phyloP scores from a whole-genome alignment of 2,797 vertebrate species.

The Amblyopsis hoosieri region DNA sequence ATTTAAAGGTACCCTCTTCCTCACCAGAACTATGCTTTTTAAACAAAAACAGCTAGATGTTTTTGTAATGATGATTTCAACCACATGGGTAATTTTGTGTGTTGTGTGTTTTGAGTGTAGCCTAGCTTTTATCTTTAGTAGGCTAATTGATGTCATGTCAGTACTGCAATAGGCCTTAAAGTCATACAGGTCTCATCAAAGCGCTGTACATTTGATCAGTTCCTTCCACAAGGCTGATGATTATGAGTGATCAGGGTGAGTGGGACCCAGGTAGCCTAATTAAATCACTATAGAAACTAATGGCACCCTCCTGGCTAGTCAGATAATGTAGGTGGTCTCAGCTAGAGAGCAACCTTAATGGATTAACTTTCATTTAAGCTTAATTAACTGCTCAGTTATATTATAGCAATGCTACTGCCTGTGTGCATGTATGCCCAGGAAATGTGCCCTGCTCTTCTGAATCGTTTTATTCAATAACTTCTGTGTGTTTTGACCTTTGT shows the following conservation, averaged over 20 bases:
- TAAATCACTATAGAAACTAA: constrained; percentile 13
- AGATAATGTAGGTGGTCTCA: not conserved
- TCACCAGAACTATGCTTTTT: too few relatives aligned
- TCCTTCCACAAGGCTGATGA: not conserved
- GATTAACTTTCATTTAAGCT: not conserved
- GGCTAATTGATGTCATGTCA: too few relatives aligned
- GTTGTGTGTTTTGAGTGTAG: too few relatives aligned
- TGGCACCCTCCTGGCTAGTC: not conserved
- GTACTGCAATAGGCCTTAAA: too few relatives aligned
- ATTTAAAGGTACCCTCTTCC: too few relatives aligned
- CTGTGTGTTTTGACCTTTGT: too few relatives aligned
- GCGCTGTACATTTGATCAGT: not conserved
- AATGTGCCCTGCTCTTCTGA: not conserved
- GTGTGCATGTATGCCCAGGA: not conserved
- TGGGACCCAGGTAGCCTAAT: not conserved
- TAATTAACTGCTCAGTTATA: not conserved
- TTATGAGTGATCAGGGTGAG: not conserved
- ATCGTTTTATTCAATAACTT: too few relatives aligned
- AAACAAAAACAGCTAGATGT: too few relatives aligned
- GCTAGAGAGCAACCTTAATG: not conserved
- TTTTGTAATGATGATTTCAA: too few relatives aligned
- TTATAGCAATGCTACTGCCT: not conserved
- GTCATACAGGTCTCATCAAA: not conserved
- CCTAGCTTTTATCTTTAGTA: too few relatives aligned
- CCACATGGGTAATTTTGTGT: too few relatives aligned